A percentile compares a stretch with the other conserved stretches of the same genome.
Evolutionary conservation across 2,888 invertebrate species (phyloP).

Genomic region (Heteropelma amictum): DNA sequence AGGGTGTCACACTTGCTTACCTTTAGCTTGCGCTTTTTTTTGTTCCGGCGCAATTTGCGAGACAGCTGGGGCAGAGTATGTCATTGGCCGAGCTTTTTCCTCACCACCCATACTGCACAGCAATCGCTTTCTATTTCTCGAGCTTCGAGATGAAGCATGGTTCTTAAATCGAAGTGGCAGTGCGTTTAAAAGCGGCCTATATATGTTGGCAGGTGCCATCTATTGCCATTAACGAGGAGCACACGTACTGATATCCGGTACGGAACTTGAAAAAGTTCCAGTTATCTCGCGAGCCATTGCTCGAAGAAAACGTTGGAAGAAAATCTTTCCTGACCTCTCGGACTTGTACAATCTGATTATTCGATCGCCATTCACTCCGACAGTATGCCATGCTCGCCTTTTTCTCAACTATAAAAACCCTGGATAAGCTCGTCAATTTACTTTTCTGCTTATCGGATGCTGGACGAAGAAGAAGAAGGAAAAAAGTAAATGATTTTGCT

Average conservation of each 20-base stretch:
- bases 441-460: not conserved
- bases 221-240: no score
- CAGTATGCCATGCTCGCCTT: not conserved
- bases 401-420: not conserved
- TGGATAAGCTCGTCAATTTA: not conserved
- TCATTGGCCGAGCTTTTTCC: no score
- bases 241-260: constrained; percentile 16
- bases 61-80: no score
- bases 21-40: no score
- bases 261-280: constrained; percentile 29
- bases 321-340: not conserved
- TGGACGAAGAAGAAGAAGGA: not conserved
- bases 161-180: no score
- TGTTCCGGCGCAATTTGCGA: no score
- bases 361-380: not conserved
- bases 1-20: no score
- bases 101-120: no score
- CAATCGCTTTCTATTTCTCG: no score
- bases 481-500: not conserved
- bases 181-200: no score
- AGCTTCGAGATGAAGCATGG: no score
- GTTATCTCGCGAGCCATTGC: constrained; percentile 35
- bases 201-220: not conserved
- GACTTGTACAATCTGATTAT: not conserved
- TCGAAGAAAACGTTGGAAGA: not conserved